A percentile compares a stretch with the other conserved stretches of the same genome.
These are phyloP conservation scores for Pteronotus mesoamericanus DNA, from an alignment of 2,797 vertebrate species.

Conservation along the genomic window DNA sequence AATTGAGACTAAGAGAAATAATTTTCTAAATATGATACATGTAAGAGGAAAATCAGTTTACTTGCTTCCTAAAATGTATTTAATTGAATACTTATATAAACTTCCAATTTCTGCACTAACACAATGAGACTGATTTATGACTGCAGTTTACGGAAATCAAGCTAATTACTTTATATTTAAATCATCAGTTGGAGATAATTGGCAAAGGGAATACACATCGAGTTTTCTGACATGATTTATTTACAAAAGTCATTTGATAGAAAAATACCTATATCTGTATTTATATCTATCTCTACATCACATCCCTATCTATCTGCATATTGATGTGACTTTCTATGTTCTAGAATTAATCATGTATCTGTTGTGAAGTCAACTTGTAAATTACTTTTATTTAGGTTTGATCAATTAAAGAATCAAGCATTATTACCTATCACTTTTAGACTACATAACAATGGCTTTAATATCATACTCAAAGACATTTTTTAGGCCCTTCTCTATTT, in stretches of 20 bases:
- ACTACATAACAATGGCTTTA: neutral
- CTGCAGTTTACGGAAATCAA: neutral
- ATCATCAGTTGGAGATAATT: neutral
- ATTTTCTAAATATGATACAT: neutral
- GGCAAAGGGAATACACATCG: neutral
- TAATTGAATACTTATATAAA: neutral
- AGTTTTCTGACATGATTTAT: neutral
- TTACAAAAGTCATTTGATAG: neutral
- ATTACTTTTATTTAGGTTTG: neutral
- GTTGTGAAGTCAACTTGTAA: neutral
- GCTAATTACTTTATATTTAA: neutral
- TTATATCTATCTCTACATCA: neutral
- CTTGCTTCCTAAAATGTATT: neutral
- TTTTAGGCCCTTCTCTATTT: neutral
- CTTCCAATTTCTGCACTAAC: neutral
- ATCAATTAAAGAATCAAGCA: neutral
- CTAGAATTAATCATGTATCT: neutral
- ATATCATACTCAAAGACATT: neutral
- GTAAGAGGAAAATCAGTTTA: neutral
- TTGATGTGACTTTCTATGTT: neutral
- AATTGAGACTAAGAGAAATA: neutral
- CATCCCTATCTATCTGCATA: neutral
- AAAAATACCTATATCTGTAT: neutral
- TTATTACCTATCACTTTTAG: neutral
- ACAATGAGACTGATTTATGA: neutral